Conservation (phyloP, 2,888 invertebrate species). For the Chloromyia formosa region DNA sequence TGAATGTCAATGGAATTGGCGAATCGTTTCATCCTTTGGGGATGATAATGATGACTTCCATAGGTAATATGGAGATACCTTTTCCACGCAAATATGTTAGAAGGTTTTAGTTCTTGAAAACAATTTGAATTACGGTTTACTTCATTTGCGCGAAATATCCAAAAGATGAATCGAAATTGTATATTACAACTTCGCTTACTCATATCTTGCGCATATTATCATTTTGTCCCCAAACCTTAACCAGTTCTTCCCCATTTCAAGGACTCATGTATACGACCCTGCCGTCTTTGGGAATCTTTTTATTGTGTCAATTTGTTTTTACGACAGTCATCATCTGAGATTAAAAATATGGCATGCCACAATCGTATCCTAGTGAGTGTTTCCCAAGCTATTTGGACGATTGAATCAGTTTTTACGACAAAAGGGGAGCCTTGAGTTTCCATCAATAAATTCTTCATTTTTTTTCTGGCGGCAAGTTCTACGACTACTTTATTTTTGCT, state of each 20-base stretch:
- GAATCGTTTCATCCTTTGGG: too few species aligned
- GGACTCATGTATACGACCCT: not conserved
- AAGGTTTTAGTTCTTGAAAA: too few species aligned
- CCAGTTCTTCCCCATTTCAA: not conserved
- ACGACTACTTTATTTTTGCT: too few species aligned
- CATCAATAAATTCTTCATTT: slow-evolving; percentile 22
- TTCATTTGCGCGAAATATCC: too few species aligned
- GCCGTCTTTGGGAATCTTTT: slow-evolving; percentile 46
- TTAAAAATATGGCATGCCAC: slow-evolving; percentile 53
- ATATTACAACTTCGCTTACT: too few species aligned
- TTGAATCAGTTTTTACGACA: slow-evolving; percentile 24
- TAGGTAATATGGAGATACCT: too few species aligned
- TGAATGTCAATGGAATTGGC: too few species aligned
- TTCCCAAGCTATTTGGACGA: slow-evolving; percentile 29
- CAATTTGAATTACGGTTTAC: too few species aligned
- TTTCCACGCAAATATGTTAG: too few species aligned
- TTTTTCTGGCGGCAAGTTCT: too few species aligned
- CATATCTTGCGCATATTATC: not conserved
- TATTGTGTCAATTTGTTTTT: slow-evolving; percentile 55
- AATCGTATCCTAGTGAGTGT: slow-evolving; percentile 7
- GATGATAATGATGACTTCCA: too few species aligned
- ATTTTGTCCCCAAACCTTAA: not conserved
- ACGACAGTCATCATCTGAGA: slow-evolving; percentile 54
- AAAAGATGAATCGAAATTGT: too few species aligned
- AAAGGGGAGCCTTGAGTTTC: slow-evolving; percentile 2